Evolutionary conservation across 2,113 vertebrate species (phyloP), one percentile per base, ranked within the genome.

Genomic region (Myotis davidii): DNA sequence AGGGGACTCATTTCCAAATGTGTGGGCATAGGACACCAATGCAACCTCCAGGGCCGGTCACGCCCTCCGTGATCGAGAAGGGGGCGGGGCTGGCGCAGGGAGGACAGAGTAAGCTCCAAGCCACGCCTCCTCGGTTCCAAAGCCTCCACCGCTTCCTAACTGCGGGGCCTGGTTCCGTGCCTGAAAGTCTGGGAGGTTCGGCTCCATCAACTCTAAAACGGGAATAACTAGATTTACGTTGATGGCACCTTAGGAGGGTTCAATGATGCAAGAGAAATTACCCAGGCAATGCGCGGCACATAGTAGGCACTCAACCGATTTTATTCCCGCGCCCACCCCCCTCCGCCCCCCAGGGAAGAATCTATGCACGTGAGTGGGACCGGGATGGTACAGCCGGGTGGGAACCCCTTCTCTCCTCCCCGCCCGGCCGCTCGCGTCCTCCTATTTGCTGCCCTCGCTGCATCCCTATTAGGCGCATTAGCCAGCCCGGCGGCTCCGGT

Each of bases 401-500:
- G 85, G 86, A 34, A 18, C 39, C 67, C 78, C 50, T 61, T 13
- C 45, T 29, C 20, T 56, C 56, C 54, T 39, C 48, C 79, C 17
- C 42, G 2, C 59, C 65, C 20, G 27, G 67, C 52, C 14, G 50
- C 90, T 88, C 88, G 21, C 14, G 69, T 70, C 72, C 39, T n/a
- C 6, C 14, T 70, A 91, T 98, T 97, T 97, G 97, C 98, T 69
- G 97, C 92, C 94, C 86, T 61, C 23, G 25, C 90, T 91, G 91
- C 91, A 76, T 90, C 94, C 94, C 92, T 97, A 97, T 97, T 97
- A 98, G 97, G 97, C 81, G 97, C 94, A 98, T 73, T 97, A 98
- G 98, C 98, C 97, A 96, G 97, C 97, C 84, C n/a, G 21, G 97
- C 79, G 97, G 98, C 98, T 98, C 98, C 97, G 79, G 95, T 98